These are phyloP conservation scores for Diadegma fenestrale DNA, from an alignment of 2,888 invertebrate genomes.

Conservation along the genomic window DNA sequence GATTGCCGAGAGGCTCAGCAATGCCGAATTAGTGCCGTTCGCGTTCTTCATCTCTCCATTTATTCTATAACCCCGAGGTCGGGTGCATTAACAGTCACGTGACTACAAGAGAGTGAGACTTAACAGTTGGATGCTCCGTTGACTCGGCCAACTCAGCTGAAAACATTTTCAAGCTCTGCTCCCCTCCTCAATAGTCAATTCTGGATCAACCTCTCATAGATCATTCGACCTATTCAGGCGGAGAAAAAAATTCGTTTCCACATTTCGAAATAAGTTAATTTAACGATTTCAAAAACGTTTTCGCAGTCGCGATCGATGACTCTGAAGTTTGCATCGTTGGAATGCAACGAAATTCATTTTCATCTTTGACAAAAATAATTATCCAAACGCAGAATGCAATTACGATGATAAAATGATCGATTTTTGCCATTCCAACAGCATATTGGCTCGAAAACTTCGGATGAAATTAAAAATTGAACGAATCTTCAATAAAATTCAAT, in stretches of 20 bases:
- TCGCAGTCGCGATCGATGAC: too few species aligned
- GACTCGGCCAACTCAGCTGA: slow-evolving; percentile 49
- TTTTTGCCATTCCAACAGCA: too few species aligned
- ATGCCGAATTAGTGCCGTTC: not conserved
- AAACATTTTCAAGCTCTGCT: slow-evolving; percentile 51
- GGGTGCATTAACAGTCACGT: slow-evolving; percentile 11
- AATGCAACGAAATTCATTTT: too few species aligned
- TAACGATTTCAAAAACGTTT: not conserved
- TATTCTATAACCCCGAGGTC: slow-evolving; percentile 10
- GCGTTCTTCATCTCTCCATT: not conserved
- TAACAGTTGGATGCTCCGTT: slow-evolving; percentile 52
- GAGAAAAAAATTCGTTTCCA: not conserved
- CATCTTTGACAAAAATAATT: too few species aligned
- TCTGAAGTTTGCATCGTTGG: too few species aligned
- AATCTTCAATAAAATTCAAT: too few species aligned
- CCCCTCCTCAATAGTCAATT: not conserved
- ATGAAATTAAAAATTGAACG: too few species aligned
- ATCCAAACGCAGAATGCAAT: too few species aligned
- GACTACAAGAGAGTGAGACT: slow-evolving; percentile 43
- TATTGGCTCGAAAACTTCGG: too few species aligned
- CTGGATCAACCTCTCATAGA: not conserved
- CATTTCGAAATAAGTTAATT: not conserved
- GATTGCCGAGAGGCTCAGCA: not conserved
- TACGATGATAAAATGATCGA: too few species aligned
- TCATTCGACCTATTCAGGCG: not conserved